These are phyloP conservation scores for Brachionus asplanchnoidis DNA, from an alignment of 1,140 invertebrate genomes.

Conservation along the genomic window DNA sequence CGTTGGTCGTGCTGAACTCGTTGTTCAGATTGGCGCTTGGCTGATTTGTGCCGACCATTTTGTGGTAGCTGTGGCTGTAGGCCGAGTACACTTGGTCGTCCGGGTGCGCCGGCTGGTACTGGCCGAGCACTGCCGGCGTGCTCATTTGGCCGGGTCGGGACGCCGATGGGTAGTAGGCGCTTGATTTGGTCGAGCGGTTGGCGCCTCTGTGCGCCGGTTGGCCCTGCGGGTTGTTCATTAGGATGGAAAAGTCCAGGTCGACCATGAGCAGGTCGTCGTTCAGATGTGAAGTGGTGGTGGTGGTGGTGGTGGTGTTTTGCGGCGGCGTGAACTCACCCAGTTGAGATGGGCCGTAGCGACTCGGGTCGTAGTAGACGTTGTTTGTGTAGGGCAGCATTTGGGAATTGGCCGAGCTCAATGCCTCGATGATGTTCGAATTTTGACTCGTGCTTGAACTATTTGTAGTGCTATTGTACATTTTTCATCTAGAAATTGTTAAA, in stretches of 20 bases:
- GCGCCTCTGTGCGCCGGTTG: neutral
- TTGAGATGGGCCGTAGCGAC: neutral
- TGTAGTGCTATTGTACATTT: neutral
- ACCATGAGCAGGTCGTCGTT: constrained; percentile 1
- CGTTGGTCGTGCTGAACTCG: neutral
- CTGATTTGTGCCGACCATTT: neutral
- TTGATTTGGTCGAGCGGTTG: neutral
- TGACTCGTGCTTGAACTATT: neutral
- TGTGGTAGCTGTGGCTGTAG: neutral
- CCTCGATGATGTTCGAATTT: constrained; percentile 2
- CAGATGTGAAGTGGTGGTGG: neutral
- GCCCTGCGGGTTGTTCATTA: neutral
- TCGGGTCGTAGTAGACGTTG: constrained; percentile 7
- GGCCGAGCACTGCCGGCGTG: neutral
- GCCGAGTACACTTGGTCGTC: neutral
- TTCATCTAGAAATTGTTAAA: neutral
- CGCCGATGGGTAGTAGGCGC: neutral
- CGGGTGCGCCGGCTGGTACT: neutral
- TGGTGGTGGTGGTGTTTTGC: neutral
- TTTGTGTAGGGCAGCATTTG: neutral
- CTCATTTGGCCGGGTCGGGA: neutral
- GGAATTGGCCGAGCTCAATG: neutral
- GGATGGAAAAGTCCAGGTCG: neutral
- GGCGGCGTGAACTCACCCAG: neutral
- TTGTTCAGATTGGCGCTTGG: neutral